phyloP scores from a whole-genome alignment of 1,140 invertebrate genomes.

The Mycetomoellerius zeteki region DNA sequence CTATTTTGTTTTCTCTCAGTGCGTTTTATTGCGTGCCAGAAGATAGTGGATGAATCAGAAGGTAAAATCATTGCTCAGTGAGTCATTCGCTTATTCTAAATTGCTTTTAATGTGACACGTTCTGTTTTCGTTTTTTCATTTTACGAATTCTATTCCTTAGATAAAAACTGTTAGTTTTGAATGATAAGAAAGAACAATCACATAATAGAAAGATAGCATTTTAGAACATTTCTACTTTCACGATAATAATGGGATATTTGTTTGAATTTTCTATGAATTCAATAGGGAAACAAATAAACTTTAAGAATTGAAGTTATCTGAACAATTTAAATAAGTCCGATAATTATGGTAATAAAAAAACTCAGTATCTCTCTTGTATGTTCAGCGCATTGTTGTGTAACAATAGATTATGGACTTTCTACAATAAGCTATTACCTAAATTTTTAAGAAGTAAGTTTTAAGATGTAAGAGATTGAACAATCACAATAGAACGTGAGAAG shows the following conservation, averaged over 20 bases:
- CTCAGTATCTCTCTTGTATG: not conserved
- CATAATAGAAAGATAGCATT: too few species aligned
- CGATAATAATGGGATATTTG: too few species aligned
- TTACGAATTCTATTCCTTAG: too few species aligned
- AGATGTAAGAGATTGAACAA: not conserved
- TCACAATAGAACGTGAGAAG: not conserved
- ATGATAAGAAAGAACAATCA: too few species aligned
- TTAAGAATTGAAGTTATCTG: not conserved
- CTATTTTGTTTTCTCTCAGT: too few species aligned
- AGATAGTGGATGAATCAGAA: not conserved
- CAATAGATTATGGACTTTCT: not conserved
- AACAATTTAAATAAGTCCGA: not conserved
- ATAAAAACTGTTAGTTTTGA: too few species aligned
- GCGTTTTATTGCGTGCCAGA: too few species aligned
- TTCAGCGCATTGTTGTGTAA: not conserved
- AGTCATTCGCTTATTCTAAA: not conserved
- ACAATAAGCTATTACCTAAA: too few species aligned
- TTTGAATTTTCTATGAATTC: not conserved
- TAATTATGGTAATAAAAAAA: not conserved
- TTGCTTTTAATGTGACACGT: not conserved
- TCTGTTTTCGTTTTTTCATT: not conserved
- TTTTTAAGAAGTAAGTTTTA: too few species aligned
- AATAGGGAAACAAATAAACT: too few species aligned
- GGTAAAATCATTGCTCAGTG: not conserved
- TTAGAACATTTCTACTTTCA: too few species aligned